Base-by-base conservation (phyloP, 2,797 vertebrate genomes). In the Microhierax caerulescens region DNA sequence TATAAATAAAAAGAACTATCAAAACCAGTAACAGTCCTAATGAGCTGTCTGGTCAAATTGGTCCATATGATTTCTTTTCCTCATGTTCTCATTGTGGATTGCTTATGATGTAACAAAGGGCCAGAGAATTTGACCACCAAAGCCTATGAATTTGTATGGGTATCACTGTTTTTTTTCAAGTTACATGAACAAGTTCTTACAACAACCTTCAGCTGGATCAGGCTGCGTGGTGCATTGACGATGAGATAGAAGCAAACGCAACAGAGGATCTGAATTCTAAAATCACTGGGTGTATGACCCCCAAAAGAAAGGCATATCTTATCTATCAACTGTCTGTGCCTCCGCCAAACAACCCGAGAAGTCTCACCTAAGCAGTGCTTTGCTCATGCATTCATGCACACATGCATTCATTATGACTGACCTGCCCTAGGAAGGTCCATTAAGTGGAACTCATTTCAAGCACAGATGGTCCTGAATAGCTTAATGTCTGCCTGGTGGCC, bases 401-500 rank as follows among this genome's bases (percentile, higher is more conserved):
- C 59, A 4, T 64, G 76, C 97, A 95, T 97, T 88, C 82, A 93
- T 97, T 95, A 95, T 56, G 85, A 93, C 60, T 95, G 95, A 93
- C 96, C 95, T 96, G 90, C 98, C 95, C 96, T 93, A 97, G 96
- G 94, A 98, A 96, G 96, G 95, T 95, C 97, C 96, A 97, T 98
- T 99, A 98, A 97, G 75, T 85, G 86, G 95, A 97, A 70, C 95
- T 98, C 96, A 97, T 98, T 98, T 98, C 97, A 96, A 95, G 97
- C 97, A 97, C 98, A 99, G 98, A 98, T 98, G 98, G 98, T 97
- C 97, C 93, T 87, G 65, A 94, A 97, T 95, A 95, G 94, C 90
- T 98, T 98, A 98, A 98, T 97, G 93, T 98, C 98, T 98, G 97
- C 97, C 97, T 98, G 94, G 98, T 98, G 97, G 97, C 97, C 98